phyloP scores from a whole-genome alignment of 92 coral and sea anemone species.

The Palythoa grandiflora region DNA sequence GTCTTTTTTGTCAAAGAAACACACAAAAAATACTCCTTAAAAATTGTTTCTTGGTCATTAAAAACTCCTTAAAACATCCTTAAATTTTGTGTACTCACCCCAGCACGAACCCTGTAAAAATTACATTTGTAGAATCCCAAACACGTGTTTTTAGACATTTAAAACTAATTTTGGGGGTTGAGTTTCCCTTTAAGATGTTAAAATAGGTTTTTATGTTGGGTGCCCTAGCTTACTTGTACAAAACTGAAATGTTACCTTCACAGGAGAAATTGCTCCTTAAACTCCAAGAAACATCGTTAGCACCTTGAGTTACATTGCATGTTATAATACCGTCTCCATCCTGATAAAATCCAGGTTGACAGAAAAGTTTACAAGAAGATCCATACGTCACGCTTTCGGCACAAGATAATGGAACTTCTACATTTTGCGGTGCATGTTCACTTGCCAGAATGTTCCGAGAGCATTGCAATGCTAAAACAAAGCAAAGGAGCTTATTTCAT shows the following conservation, averaged over 20 bases:
- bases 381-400: conserved; percentile 37
- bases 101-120: too few relatives aligned
- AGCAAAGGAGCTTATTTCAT: too few relatives aligned
- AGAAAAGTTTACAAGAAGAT: conserved; percentile 50
- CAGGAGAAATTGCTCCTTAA: conserved; percentile 45
- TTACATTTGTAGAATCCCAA: too few relatives aligned
- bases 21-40: too few relatives aligned
- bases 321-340: conserved; percentile 42
- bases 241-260: conserved; percentile 40
- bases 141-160: too few relatives aligned
- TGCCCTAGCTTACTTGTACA: not conserved
- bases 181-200: not conserved
- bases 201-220: too few relatives aligned
- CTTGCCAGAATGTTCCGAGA: not conserved
- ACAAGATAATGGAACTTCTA: conserved; percentile 30
- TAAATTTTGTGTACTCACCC: too few relatives aligned
- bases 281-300: conserved; percentile 47
- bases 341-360: conserved; percentile 35
- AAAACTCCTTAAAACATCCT: too few relatives aligned
- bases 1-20: too few relatives aligned
- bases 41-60: too few relatives aligned
- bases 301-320: conserved; percentile 22
- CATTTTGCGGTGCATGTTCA: not conserved
- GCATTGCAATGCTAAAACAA: conserved; percentile 22
- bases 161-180: not conserved